phyloP scores from a whole-genome alignment of 2,888 invertebrate genomes.

The Troides aeacus region DNA sequence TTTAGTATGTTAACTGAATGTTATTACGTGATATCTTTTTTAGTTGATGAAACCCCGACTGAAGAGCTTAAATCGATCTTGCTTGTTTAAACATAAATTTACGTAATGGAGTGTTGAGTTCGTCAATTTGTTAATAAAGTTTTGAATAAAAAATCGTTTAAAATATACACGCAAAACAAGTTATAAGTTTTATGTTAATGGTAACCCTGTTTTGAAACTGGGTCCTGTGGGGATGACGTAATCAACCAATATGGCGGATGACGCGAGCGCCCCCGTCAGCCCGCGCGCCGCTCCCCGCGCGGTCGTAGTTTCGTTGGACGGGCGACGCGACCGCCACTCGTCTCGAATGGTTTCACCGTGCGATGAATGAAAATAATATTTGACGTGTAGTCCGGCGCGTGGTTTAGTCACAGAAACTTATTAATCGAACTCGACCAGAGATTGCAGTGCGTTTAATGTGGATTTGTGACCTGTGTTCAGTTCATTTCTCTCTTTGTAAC shows the following conservation, averaged over 20 bases:
- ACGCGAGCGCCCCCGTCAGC: slow-evolving; percentile 66
- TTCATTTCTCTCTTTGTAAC: slow-evolving; percentile 65
- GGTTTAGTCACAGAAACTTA: slow-evolving; percentile 55
- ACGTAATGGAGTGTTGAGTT: no score
- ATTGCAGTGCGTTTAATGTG: slow-evolving; percentile 61
- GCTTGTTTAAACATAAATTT: no score
- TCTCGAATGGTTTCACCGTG: slow-evolving; percentile 68
- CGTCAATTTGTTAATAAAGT: no score
- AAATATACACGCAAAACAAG: no score
- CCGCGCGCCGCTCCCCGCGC: slow-evolving; percentile 45
- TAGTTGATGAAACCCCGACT: no score
- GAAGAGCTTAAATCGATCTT: no score
- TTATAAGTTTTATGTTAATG: no score
- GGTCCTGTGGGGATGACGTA: slow-evolving; percentile 59
- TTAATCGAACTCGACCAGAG: slow-evolving; percentile 48
- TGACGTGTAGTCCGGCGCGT: slow-evolving; percentile 48
- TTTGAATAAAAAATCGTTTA: no score
- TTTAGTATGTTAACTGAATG: no score
- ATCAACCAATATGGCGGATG: slow-evolving; percentile 77
- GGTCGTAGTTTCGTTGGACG: slow-evolving; percentile 55
- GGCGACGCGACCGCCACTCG: slow-evolving; percentile 55
- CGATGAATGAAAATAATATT: slow-evolving; percentile 69
- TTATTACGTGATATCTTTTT: no score
- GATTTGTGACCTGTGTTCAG: slow-evolving; percentile 66
- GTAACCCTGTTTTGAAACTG: no score